Evolutionary conservation across 2,113 vertebrate species (phyloP).

Genomic region (Talpa occidentalis): DNA sequence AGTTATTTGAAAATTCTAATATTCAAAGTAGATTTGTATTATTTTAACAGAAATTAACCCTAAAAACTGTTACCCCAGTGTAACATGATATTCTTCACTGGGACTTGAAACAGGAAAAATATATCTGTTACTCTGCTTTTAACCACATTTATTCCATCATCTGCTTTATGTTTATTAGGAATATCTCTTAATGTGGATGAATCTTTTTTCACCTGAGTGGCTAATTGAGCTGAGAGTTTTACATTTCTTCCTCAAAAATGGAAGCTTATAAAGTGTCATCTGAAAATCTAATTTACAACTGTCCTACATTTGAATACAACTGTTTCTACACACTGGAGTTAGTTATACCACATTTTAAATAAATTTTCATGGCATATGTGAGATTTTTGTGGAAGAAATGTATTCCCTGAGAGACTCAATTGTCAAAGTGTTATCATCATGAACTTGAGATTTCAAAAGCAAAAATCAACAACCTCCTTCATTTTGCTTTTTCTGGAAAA

Average conservation of each 20-base stretch:
- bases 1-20: constrained; percentile 1
- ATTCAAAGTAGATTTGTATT: not conserved
- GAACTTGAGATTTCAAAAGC: constrained; percentile 57
- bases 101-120: not conserved
- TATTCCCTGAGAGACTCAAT: constrained; percentile 20
- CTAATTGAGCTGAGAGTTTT: constrained; percentile 60
- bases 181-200: constrained; percentile 44
- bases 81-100: not conserved
- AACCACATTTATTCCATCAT: constrained; percentile 60
- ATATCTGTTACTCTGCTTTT: constrained; percentile 22
- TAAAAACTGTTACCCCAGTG: not conserved
- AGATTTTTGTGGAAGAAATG: constrained; percentile 50
- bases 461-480: constrained; percentile 45
- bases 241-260: constrained; percentile 50
- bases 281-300: constrained; percentile 68
- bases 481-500: constrained; percentile 34
- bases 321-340: constrained; percentile 24
- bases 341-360: constrained; percentile 49
- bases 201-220: not conserved
- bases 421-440: constrained; percentile 53
- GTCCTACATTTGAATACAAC: constrained; percentile 46
- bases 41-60: not conserved
- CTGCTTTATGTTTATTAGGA: constrained; percentile 36
- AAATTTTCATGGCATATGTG: constrained; percentile 47
- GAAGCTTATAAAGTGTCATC: constrained; percentile 42